phyloP scores from a whole-genome alignment of 2,888 invertebrate genomes.

The Periphyllus acericola region DNA sequence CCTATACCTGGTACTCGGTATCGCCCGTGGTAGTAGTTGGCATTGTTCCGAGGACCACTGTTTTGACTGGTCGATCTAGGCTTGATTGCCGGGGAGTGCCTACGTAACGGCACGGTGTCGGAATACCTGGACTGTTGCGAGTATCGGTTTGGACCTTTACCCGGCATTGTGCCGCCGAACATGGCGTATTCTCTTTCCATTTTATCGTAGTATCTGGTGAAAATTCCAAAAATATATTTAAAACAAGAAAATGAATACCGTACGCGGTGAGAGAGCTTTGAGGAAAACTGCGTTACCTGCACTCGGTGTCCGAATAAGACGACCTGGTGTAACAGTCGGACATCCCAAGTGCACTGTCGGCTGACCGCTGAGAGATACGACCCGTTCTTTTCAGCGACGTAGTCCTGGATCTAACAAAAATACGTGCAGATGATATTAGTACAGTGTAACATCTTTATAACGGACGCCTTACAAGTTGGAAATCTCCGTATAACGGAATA shows the following conservation, averaged over 20 bases:
- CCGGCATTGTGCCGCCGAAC: constrained; percentile 55
- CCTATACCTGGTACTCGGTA: constrained; percentile 49
- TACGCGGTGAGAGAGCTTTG: neutral
- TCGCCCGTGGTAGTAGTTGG: constrained; percentile 29
- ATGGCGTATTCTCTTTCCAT: constrained; percentile 65
- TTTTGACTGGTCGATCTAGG: constrained; percentile 57
- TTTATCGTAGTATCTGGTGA: constrained; percentile 67
- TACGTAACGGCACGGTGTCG: constrained; percentile 54
- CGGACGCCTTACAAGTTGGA: too few species aligned
- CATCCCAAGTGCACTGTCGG: constrained; percentile 73
- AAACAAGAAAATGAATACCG: too few species aligned
- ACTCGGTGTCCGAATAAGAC: constrained; percentile 80
- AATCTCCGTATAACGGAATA: too few species aligned
- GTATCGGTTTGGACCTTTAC: constrained; percentile 33
- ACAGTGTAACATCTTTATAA: too few species aligned
- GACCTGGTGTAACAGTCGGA: constrained; percentile 72
- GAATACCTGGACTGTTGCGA: constrained; percentile 34
- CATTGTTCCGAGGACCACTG: constrained; percentile 22
- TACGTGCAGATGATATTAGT: constrained; percentile 10
- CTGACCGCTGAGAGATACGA: constrained; percentile 69
- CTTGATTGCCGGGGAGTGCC: constrained; percentile 52
- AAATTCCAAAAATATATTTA: neutral
- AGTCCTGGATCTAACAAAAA: constrained; percentile 63
- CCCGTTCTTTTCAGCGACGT: constrained; percentile 65
- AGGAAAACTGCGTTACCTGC: constrained; percentile 69